These are phyloP conservation scores for Acanthochromis polyacanthus DNA, from an alignment of 2,113 vertebrate species.

Conservation along the genomic window DNA sequence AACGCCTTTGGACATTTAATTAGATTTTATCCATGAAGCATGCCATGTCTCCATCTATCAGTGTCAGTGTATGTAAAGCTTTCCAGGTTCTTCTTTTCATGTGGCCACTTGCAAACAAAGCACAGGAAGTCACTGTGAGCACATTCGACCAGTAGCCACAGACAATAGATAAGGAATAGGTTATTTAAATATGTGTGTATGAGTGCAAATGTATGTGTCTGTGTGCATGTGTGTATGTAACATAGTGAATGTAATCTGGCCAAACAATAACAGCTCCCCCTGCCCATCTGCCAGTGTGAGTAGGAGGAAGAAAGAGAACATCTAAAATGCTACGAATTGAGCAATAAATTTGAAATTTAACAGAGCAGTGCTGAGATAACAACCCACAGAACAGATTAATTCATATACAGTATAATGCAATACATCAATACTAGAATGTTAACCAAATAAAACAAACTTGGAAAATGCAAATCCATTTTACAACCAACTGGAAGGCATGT, in stretches of 20 bases:
- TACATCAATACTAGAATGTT: not conserved
- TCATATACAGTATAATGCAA: not conserved
- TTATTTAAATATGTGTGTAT: conserved; percentile 42
- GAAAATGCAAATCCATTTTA: conserved; percentile 1
- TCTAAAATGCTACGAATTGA: conserved; percentile 61
- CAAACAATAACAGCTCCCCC: conserved; percentile 69
- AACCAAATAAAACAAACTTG: not conserved
- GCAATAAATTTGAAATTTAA: conserved; percentile 64
- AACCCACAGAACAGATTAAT: conserved; percentile 40
- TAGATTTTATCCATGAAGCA: not conserved
- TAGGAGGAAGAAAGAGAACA: conserved; percentile 69
- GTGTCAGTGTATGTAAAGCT: conserved; percentile 18
- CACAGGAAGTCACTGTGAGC: conserved; percentile 8
- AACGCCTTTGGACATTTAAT: not conserved
- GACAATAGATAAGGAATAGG: conserved; percentile 1
- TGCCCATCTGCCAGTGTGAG: conserved; percentile 69
- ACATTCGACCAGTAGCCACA: not conserved
- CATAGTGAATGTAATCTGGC: conserved; percentile 48
- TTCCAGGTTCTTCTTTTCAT: conserved; percentile 29
- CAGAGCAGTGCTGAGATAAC: conserved; percentile 28
- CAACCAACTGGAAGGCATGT: not conserved
- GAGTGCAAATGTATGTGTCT: conserved; percentile 13
- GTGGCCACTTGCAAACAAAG: conserved; percentile 33
- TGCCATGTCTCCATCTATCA: conserved; percentile 14
- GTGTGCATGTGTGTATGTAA: conserved; percentile 18